Evolutionary conservation across 2,888 invertebrate genomes (phyloP), one percentile per base, ranked within the genome.

Genomic region (Ichneumon xanthorius): DNA sequence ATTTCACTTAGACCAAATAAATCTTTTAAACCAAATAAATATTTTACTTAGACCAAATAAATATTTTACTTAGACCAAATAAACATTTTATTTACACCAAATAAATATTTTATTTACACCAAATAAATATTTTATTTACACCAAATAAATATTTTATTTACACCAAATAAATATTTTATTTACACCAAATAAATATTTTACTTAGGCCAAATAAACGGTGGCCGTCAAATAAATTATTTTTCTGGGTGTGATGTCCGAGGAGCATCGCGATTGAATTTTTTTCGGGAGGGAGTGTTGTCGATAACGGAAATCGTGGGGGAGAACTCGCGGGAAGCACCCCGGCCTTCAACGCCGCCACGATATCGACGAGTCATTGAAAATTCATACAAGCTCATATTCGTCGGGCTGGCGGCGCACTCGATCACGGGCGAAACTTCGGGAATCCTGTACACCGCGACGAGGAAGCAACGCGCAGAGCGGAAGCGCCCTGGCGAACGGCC

Each of bases 401-500:
- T n/a, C 53, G 6, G 19, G 53, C 19, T 53, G 53, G 53, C n/a
- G 19, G 9, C 22, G 58, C 22, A 4, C 58, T 58, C 14, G 3
- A 58, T 58, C 22, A 4, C 11, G 4, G 16, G n/a, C 26, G 58
- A 40, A 58, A 16, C 33, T 9, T 22, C n/a, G 19, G 61, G 67
- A 40, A 71, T 19, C 16, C 45, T 14, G 37, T 14, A 40, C 16
- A 55, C 6, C 76, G 48, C 68, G 70, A 30, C 75, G 48, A 53
- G 45, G 48, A 61, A 71, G 71, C 65, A 26, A 53, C 48, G 19
- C 30, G 61, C 19, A 71, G 58, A 71, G 58, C 67, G 71, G 22
- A 67, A 83, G 80, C 82, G 84, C 30, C 45, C 71, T 90, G 90
- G 90, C 87, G 30, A 19, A 1, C 14, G 58, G 88, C 90, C 90